Evolutionary conservation across 2,888 invertebrate genomes (phyloP).

Genomic region (Tuberolachnus salignus): DNA sequence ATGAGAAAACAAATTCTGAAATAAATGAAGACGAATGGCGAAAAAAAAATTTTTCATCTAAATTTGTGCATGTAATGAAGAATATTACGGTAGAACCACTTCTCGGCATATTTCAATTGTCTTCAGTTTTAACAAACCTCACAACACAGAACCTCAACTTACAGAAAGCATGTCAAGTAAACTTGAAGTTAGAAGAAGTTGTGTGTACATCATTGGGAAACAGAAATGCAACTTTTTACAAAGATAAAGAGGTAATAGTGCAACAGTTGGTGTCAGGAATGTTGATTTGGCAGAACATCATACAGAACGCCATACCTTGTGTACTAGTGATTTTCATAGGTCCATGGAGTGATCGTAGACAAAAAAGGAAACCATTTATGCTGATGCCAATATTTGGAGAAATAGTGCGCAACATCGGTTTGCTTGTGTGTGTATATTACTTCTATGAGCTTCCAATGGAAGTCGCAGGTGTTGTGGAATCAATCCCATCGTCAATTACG

Average conservation of each 20-base stretch:
- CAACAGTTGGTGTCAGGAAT: slow-evolving; percentile 79
- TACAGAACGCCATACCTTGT: slow-evolving; percentile 81
- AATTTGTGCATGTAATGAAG: slow-evolving; percentile 65
- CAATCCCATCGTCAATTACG: slow-evolving; percentile 79
- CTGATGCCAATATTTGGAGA: slow-evolving; percentile 81
- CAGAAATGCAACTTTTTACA: slow-evolving; percentile 65
- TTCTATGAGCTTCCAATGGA: slow-evolving; percentile 82
- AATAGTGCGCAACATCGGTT: slow-evolving; percentile 76
- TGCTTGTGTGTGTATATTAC: slow-evolving; percentile 79
- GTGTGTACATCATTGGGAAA: slow-evolving; percentile 79
- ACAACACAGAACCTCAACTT: slow-evolving; percentile 85
- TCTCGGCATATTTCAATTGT: slow-evolving; percentile 74
- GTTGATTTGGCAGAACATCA: slow-evolving; percentile 83
- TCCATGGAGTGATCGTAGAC: slow-evolving; percentile 69
- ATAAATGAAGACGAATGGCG: not conserved
- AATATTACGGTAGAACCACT: slow-evolving; percentile 79
- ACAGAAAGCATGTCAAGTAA: slow-evolving; percentile 86
- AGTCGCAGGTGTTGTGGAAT: slow-evolving; percentile 77
- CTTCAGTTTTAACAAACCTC: slow-evolving; percentile 71
- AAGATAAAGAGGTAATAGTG: slow-evolving; percentile 68
- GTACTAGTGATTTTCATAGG: slow-evolving; percentile 81
- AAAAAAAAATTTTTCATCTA: not conserved
- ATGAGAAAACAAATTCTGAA: not conserved
- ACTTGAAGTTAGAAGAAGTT: slow-evolving; percentile 73
- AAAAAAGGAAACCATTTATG: slow-evolving; percentile 80